Conservation (phyloP, 2,888 invertebrate species). For the Oligia strigilis region DNA sequence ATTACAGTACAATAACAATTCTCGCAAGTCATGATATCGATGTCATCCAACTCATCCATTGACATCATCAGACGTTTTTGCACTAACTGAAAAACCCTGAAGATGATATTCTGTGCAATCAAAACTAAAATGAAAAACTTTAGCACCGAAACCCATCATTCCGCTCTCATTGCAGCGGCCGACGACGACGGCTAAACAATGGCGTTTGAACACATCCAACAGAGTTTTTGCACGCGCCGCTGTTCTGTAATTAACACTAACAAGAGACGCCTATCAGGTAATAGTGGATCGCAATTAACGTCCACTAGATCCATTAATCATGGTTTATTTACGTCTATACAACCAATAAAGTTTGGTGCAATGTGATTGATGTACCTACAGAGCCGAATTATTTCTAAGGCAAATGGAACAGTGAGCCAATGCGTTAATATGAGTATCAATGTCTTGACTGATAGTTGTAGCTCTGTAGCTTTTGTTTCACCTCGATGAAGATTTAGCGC, state of each 20-base stretch:
- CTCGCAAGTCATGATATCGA: slow-evolving; percentile 22
- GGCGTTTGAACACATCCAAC: slow-evolving; percentile 58
- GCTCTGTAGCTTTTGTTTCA: slow-evolving; percentile 47
- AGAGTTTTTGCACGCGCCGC: slow-evolving; percentile 64
- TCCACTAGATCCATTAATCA: slow-evolving; percentile 79
- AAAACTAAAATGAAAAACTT: slow-evolving; percentile 37
- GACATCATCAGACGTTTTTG: slow-evolving; percentile 33
- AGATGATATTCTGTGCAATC: slow-evolving; percentile 30
- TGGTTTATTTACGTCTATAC: slow-evolving; percentile 63
- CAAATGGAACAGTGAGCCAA: slow-evolving; percentile 53
- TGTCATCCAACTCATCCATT: slow-evolving; percentile 27
- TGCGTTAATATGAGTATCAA: slow-evolving; percentile 50
- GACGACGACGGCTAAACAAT: slow-evolving; percentile 67
- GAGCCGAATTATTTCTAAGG: slow-evolving; percentile 39
- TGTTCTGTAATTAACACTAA: slow-evolving; percentile 68
- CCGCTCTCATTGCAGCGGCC: slow-evolving; percentile 52
- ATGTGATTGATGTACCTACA: slow-evolving; percentile 70
- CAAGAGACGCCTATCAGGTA: slow-evolving; percentile 64
- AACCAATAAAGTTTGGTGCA: slow-evolving; percentile 64
- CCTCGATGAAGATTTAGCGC: slow-evolving; percentile 63
- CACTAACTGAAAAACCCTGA: slow-evolving; percentile 22
- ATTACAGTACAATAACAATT: slow-evolving; percentile 32
- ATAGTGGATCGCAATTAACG: slow-evolving; percentile 73
- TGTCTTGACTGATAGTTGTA: slow-evolving; percentile 50
- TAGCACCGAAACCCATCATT: slow-evolving; percentile 46